phyloP scores from a whole-genome alignment of 2,888 invertebrate genomes.

The Hemicrepidius hirtus region DNA sequence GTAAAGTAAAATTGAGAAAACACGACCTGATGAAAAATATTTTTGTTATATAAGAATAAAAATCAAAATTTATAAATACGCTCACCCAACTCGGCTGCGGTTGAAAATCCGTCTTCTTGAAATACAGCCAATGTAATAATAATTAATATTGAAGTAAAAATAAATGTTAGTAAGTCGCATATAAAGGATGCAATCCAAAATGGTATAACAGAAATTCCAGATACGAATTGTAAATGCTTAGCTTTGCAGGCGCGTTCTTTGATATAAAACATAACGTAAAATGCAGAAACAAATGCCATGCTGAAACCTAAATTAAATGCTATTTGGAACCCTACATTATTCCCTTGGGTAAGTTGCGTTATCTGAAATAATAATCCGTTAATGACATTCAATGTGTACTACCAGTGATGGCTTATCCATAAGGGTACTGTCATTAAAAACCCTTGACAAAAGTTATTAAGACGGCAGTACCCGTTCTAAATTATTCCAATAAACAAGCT shows the following conservation, averaged over 20 bases:
- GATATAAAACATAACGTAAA: constrained; percentile 77
- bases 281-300: constrained; percentile 81
- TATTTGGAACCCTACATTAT: constrained; percentile 74
- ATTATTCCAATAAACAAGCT: no score
- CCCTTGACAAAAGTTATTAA: no score
- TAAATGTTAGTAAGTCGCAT: constrained; percentile 80
- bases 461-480: no score
- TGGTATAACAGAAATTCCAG: constrained; percentile 79
- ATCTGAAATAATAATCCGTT: constrained; percentile 51
- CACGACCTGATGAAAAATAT: constrained; percentile 75
- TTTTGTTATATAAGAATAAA: neutral
- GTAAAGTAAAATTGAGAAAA: constrained; percentile 78
- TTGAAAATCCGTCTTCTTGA: constrained; percentile 78
- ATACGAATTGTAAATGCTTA: constrained; percentile 82
- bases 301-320: constrained; percentile 83
- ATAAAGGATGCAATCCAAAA: constrained; percentile 83
- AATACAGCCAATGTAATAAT: constrained; percentile 79
- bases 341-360: constrained; percentile 65
- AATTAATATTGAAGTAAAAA: constrained; percentile 75
- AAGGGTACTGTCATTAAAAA: no score
- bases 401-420: no score
- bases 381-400: no score
- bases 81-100: constrained; percentile 74
- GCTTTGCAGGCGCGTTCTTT: constrained; percentile 82
- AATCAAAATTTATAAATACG: neutral